These are phyloP conservation scores for Triplophysa bombifrons DNA, from an alignment of 2,797 vertebrate genomes.

Conservation along the genomic window DNA sequence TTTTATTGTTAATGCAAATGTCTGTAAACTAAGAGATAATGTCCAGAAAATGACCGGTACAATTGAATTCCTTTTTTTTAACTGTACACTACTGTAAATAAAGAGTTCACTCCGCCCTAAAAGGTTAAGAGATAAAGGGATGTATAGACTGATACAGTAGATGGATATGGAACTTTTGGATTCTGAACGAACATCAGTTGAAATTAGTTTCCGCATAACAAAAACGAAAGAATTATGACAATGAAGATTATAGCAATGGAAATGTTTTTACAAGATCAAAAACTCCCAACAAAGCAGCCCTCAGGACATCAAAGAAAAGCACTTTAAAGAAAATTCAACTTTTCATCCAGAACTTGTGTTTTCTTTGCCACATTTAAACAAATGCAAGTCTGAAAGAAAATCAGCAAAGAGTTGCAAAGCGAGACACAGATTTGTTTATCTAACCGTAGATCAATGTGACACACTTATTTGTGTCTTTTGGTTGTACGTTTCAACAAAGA, in stretches of 20 bases:
- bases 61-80: too few species aligned
- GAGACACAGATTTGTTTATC: conserved; percentile 4
- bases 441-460: conserved; percentile 4
- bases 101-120: not conserved
- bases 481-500: not conserved
- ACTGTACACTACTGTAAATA: not conserved
- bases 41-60: too few species aligned
- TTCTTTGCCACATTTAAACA: not conserved
- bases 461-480: not conserved
- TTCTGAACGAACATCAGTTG: not conserved
- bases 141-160: conserved; percentile 36
- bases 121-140: not conserved
- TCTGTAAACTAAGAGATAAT: too few species aligned
- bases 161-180: not conserved
- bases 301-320: not conserved
- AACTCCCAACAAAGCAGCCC: conserved; percentile 1
- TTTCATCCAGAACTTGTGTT: not conserved
- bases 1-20: too few species aligned
- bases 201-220: not conserved
- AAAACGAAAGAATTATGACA: not conserved
- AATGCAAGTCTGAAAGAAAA: conserved; percentile 8
- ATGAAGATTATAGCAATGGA: not conserved
- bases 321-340: not conserved
- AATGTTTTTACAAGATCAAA: conserved; percentile 9
- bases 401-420: not conserved